Base-by-base conservation (phyloP, 2,888 invertebrate genomes). In the Slavum lentiscoides region DNA sequence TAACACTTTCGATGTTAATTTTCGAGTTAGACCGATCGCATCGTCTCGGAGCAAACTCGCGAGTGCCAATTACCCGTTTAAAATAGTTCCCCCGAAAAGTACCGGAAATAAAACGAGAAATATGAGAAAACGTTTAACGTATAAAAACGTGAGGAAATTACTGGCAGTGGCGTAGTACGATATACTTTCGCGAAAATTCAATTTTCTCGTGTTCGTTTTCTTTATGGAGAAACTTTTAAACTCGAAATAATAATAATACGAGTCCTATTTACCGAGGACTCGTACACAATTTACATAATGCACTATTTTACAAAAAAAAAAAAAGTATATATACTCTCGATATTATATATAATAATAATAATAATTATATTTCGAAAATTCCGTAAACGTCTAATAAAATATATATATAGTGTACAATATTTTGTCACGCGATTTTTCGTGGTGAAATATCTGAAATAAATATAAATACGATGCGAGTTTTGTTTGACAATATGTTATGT, bases 181-280 rank as follows among this genome's bases (percentile, higher is more conserved):
- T 13, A n/a, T 23, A 58, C 11, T 39, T 58, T 17, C 3, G 9
- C 49, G 15, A 19, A 59, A 72, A 59, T 72, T 17, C 6, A 72
- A 59, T 72, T 59, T 23, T 59, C 1, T 4, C 9, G 1, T 59
- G 17, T 61, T 30, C 9, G 19, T 73, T 30, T 23, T 59, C 59
- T 73, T 49, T 13, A 62, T 30, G n/a, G 8, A 62, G 30, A n/a
- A 62, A 53, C 7, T 53, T 74, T 62, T 9, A 49, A 74, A 43
- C 61, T 21, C 30, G 30, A 30, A 30, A 30, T 30, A 30, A 30
- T 30, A 30, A 30, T 30, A 15, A n/a, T 23, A 30, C 5, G 61
- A 73, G 49, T 30, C 61, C 23, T 23, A 23, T 72, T 61, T 30
- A 30, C 43, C 19, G 43, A 43, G 49, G n/a, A 59, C 19, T 55